Evolutionary conservation across 2,797 vertebrate species (phyloP), one percentile per base, ranked within the genome.

Genomic region (Sebastes melanostomus): DNA sequence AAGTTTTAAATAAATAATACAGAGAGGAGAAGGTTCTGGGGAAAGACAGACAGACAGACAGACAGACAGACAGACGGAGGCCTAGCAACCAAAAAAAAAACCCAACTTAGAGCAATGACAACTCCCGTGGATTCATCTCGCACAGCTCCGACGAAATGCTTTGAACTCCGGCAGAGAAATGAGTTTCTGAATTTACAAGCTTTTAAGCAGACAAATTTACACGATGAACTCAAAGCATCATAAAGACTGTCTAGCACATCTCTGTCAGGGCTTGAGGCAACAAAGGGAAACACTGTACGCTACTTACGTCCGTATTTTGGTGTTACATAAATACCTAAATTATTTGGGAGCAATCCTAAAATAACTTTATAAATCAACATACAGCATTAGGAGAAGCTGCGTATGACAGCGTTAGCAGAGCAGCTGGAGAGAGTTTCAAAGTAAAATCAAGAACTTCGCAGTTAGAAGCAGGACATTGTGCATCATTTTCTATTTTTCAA

Each of bases 121-220:
- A 80, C 73, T 90, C 78, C 60, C 77, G 36, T 54, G 73, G 72
- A 82, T 85, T 89, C 80, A 84, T 89, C 78, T 85, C 63, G 2
- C 58, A n/a, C 56, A 46, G 76, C 82, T 77, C 67, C 50, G 46
- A 38, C 62, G 36, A 62, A 60, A 50, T 25, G 75, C 86, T 92
- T 89, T 88, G 86, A 90, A 90, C 82, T 87, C 24, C 0, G 22
- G 11, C 36, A 76, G 12, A 77, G 76, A 86, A 88, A 75, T 78
- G 36, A 86, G 79, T 75, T 86, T 86, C 50, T 52, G 69, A 73
- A 61, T 76, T 83, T 72, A 74, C 55, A 54, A 76, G 70, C 71
- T 78, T 89, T 86, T 82, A 77, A 84, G 84, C 70, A 78, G 82
- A 84, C 78, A 75, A 67, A 86, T 76, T 65, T 83, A 80, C 82